Evolutionary conservation across 2,797 vertebrate species (phyloP).

Genomic region (Gobionotothen gibberifrons): DNA sequence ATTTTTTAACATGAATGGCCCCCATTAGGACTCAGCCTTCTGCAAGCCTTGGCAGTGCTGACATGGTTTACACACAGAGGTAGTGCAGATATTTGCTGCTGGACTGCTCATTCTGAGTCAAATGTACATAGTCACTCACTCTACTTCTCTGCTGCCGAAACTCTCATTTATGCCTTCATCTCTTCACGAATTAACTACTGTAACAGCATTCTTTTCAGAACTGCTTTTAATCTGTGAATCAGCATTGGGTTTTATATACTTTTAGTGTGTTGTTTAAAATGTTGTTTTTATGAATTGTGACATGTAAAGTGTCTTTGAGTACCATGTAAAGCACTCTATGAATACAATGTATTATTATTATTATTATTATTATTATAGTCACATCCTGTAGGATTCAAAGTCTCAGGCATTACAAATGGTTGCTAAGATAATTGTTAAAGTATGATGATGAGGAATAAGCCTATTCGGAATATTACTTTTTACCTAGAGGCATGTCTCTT

Average conservation of each 20-base stretch:
- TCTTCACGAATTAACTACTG: too few species aligned
- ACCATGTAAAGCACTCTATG: too few species aligned
- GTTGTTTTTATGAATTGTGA: too few species aligned
- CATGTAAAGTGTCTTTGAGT: too few species aligned
- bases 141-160: too few species aligned
- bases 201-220: too few species aligned
- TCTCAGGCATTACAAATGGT: background rate
- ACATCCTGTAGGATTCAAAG: background rate
- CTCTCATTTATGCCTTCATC: too few species aligned
- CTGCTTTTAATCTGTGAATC: too few species aligned
- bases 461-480: slow-evolving; percentile 7
- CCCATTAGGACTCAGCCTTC: slow-evolving; percentile 21
- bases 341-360: too few species aligned
- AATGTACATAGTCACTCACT: background rate
- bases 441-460: background rate
- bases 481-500: background rate
- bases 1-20: slow-evolving; percentile 36
- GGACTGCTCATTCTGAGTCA: slow-evolving; percentile 7
- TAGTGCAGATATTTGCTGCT: slow-evolving; percentile 10
- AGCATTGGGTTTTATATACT: too few species aligned
- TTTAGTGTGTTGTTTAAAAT: too few species aligned
- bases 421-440: background rate
- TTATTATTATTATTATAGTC: too few species aligned
- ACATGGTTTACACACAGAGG: slow-evolving; percentile 18
- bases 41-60: slow-evolving; percentile 26